These are phyloP conservation scores for Steinernema carpocapsae DNA, from an alignment of 2,888 invertebrate species.

Conservation along the genomic window DNA sequence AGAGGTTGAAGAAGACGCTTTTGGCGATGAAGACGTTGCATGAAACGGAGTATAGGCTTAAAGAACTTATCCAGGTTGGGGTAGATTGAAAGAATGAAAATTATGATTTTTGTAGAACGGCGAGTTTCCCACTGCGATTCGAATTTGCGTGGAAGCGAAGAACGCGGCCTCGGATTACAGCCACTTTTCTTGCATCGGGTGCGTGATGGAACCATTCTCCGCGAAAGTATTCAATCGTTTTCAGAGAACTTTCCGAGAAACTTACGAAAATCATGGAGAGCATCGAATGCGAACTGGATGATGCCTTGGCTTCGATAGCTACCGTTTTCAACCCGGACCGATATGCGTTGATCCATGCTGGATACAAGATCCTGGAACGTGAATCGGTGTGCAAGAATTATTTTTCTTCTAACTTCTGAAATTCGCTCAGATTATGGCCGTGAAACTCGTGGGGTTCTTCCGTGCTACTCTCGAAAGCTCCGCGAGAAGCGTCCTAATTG, in stretches of 20 bases:
- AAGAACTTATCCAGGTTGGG: conserved; percentile 55
- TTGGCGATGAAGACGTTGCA: conserved; percentile 79
- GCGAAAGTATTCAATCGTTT: neutral
- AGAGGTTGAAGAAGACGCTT: conserved; percentile 81
- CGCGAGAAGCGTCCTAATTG: conserved; percentile 46
- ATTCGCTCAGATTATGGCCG: conserved; percentile 36
- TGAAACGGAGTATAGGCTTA: conserved; percentile 57
- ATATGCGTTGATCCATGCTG: conserved; percentile 84
- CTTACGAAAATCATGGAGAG: conserved; percentile 21
- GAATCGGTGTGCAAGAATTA: conserved; percentile 72
- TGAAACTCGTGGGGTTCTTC: conserved; percentile 46
- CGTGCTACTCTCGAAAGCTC: conserved; percentile 46
- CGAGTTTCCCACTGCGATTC: conserved; percentile 60
- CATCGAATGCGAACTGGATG: conserved; percentile 52
- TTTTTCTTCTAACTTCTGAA: neutral
- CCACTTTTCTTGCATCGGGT: conserved; percentile 56
- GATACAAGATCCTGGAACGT: conserved; percentile 87
- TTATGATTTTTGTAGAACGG: conserved; percentile 46
- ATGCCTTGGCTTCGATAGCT: conserved; percentile 52
- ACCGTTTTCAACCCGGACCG: conserved; percentile 78
- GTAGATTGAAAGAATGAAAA: neutral
- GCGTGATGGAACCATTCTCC: neutral
- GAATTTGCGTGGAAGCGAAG: conserved; percentile 55
- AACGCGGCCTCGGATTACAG: conserved; percentile 49
- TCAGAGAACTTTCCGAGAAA: conserved; percentile 36